Evolutionary conservation across 2,888 invertebrate species (phyloP), one percentile per base, ranked within the genome.

Genomic region (Schizotus pectinicornis): DNA sequence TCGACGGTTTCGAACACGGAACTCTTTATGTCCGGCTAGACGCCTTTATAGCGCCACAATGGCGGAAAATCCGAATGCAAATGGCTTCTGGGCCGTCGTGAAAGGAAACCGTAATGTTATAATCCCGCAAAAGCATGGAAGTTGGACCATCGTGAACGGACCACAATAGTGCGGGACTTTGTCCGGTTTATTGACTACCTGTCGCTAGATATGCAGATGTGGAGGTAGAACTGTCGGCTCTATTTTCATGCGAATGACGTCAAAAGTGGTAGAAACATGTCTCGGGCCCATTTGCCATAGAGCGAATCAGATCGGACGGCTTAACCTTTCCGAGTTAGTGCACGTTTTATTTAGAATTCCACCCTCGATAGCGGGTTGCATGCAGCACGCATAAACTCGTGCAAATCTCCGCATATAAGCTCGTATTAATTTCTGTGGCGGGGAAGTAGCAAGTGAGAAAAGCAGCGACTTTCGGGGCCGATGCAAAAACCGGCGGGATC

Each of bases 341-440:
- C 56, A 48, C 13, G 52, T 60, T 60, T 60, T 56, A 60, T 60
- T 60, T 60, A 52, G 56, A 56, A 56, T 60, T 60, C 60, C 39
- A 46, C 48, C 39, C 52, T 46, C 35, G 50, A 58, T 58, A 54
- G 48, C 37, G 48, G 42, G 47, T 60, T 60, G 60, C 60, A 60
- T 60, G 60, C 34, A 49, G 32, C 60, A 60, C 60, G 60, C 60
- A 60, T 56, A 47, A 52, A 56, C 42, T 47, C 60, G 56, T 60
- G 60, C 60, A 60, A 56, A 53, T 58, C 58, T 58, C 52, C 52
- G 42, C 22, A 22, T 52, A 52, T 56, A 47, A 56, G 51, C 47
- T 41, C 48, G 53, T 53, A 49, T 54, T 54, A 43, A 49, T 54
- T 58, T 43, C 36, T 47, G 36, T 43, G 49, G 36, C 14, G 47